phyloP scores from a whole-genome alignment of 2,888 invertebrate species.

The Eupithecia centaureata region DNA sequence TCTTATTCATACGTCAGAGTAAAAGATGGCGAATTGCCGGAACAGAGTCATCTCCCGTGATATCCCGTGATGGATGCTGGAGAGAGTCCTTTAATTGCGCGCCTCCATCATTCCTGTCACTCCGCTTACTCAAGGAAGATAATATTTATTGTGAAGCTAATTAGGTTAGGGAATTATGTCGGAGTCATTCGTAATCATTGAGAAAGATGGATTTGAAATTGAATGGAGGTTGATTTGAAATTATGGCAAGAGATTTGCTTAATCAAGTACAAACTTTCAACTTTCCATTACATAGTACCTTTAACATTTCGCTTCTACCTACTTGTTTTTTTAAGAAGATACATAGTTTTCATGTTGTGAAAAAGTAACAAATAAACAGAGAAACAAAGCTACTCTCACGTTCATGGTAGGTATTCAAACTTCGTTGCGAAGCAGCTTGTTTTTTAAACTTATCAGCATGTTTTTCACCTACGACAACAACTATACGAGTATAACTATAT shows the following conservation, averaged over 20 bases:
- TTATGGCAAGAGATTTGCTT: not conserved
- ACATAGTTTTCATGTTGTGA: too few relatives aligned
- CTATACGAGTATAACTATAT: too few relatives aligned
- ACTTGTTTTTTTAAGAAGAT: too few relatives aligned
- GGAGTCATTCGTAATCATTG: slow-evolving; percentile 1
- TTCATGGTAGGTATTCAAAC: too few relatives aligned
- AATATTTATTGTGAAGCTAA: slow-evolving; percentile 39
- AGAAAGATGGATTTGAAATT: not conserved
- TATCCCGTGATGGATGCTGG: slow-evolving; percentile 68
- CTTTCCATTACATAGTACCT: too few relatives aligned
- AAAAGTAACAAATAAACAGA: too few relatives aligned
- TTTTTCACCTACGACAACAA: not conserved
- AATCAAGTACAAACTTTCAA: too few relatives aligned
- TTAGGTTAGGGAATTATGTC: slow-evolving; percentile 23
- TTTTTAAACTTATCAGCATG: not conserved
- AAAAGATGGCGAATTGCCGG: slow-evolving; percentile 53
- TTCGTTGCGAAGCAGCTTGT: too few relatives aligned
- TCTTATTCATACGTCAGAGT: slow-evolving; percentile 18
- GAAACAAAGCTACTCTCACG: too few relatives aligned
- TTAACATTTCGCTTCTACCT: too few relatives aligned
- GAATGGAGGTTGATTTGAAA: too few relatives aligned
- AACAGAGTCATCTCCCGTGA: slow-evolving; percentile 57
- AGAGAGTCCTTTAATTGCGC: slow-evolving; percentile 64
- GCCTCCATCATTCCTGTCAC: slow-evolving; percentile 71
- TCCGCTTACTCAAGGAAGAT: slow-evolving; percentile 65